Evolutionary conservation across 2,113 vertebrate genomes (phyloP).

Genomic region (Scopus umbretta): DNA sequence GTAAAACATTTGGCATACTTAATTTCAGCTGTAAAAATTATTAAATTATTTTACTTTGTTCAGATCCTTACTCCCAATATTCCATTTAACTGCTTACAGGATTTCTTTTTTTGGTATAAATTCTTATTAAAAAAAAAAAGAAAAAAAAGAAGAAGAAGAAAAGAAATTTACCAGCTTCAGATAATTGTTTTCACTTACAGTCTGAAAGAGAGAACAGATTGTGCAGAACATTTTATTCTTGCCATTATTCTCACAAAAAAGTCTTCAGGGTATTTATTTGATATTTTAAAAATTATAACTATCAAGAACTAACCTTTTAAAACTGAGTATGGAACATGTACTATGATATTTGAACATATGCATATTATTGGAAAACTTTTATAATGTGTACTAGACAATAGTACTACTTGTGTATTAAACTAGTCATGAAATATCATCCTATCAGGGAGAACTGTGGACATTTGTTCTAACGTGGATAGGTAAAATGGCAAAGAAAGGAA

Average conservation of each 20-base stretch:
- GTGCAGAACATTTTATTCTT: background rate
- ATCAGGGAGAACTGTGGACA: background rate
- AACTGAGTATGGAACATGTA: background rate
- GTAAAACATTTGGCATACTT: background rate
- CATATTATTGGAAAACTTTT: background rate
- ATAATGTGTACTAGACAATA: background rate
- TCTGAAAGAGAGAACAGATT: background rate
- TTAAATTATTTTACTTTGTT: slow-evolving; percentile 12
- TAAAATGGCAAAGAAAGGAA: background rate
- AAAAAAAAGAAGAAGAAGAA: background rate
- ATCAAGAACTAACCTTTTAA: background rate
- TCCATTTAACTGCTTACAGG: background rate
- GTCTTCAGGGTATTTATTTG: background rate
- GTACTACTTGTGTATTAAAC: background rate
- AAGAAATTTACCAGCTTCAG: background rate
- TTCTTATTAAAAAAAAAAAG: background rate
- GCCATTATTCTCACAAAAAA: background rate
- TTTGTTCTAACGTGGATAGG: background rate
- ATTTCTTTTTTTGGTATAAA: background rate
- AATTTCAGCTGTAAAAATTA: background rate
- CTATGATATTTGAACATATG: background rate
- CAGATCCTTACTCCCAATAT: background rate
- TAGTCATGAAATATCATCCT: background rate
- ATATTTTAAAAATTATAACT: background rate
- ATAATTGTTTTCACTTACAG: background rate